phyloP scores from a whole-genome alignment of 2,797 vertebrate genomes.

The Bradypus variegatus region DNA sequence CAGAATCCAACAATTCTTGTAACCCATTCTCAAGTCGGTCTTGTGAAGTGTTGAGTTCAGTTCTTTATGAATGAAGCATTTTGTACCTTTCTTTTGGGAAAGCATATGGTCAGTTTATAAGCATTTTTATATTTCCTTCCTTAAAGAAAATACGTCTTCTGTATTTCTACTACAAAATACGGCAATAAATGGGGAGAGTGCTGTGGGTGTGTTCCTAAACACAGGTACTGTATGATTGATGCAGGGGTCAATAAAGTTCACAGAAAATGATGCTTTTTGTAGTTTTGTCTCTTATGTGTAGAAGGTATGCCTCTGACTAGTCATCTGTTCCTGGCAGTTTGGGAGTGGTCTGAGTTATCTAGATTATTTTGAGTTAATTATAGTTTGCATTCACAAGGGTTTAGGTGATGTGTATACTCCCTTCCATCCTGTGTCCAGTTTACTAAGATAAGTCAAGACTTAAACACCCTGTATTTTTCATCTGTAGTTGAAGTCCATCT shows the following conservation, averaged over 20 bases:
- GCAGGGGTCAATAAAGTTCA: conserved; percentile 62
- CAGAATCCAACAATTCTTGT: accelerated
- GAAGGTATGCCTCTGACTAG: not conserved
- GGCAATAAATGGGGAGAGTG: conserved; percentile 65
- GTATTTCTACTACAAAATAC: conserved; percentile 61
- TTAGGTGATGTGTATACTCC: not conserved
- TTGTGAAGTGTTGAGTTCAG: not conserved
- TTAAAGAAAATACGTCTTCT: conserved; percentile 52
- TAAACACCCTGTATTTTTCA: not conserved
- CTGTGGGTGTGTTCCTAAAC: conserved; percentile 65
- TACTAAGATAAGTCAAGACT: not conserved
- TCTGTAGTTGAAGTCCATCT: not conserved
- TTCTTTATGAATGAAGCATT: accelerated
- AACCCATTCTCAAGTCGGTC: not conserved
- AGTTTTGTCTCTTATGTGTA: conserved; percentile 41
- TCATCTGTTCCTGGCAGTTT: not conserved
- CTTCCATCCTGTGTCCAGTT: not conserved
- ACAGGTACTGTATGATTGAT: conserved; percentile 63
- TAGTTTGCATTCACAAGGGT: not conserved
- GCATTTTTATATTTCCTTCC: conserved; percentile 39
- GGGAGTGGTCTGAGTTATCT: not conserved
- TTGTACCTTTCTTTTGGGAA: conserved; percentile 21
- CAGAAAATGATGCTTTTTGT: conserved; percentile 72
- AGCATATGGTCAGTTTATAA: not conserved
- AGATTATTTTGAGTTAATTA: not conserved